Base-by-base conservation (phyloP, 2,888 invertebrate genomes). In the Trichogramma evanescens region DNA sequence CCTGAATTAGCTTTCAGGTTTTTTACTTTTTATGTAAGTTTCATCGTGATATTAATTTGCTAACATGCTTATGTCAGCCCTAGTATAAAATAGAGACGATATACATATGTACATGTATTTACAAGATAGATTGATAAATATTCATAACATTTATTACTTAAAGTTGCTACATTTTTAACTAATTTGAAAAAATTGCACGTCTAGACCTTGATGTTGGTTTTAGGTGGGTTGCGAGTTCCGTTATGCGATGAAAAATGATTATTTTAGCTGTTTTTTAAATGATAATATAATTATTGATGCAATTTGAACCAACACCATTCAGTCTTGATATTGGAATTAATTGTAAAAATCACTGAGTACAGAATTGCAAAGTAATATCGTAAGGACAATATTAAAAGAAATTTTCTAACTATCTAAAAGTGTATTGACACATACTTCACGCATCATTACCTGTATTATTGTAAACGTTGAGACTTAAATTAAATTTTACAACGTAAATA, bases 91-190 rank as follows among this genome's bases (percentile, higher is more conserved):
- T 74, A 75, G 71, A 75, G 73, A 71, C 69, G 72, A 77, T 77
- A 71, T 77, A 77, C 77, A 77, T 77, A 77, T 77, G 71, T 77
- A 77, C 77, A 77, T 62, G 43, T 76, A 75, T 77, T 66, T 77
- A 76, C 76, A 77, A 61, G 58, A 58, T 54, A 66, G 68, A 70
- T 66, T 67, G 64, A 54, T 62, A 65, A 66, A 53, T 10, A 62
- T 50, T 65, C 60, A 66, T 63, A 65, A 67, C 68, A 69, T 69
- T 67, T 66, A 71, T 72, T 63, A 59, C 54, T 64, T 62, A 26
- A 26, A 2, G 26, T 26, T 26, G 26, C 26, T 26, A 26, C 26
- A 26, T 38, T 46, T 52, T 60, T 60, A 59, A 56, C 55, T 58
- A 63, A 66, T 70, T 73, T 73, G 71, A 73, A 74, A 74, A 69